Evolutionary conservation across 2,888 invertebrate species (phyloP).

Genomic region (Trichacis sp.): DNA sequence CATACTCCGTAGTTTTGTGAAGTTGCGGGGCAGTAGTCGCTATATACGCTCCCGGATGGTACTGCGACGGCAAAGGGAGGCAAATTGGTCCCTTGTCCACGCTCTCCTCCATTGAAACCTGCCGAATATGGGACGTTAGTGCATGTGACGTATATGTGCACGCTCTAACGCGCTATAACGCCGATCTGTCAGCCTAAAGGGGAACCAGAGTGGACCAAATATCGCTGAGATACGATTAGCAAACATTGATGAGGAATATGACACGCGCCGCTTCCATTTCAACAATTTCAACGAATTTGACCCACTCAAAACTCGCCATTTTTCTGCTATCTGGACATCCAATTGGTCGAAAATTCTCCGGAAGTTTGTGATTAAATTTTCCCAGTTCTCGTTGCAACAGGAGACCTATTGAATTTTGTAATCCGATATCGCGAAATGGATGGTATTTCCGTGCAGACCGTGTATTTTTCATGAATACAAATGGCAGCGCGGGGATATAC

Average conservation of each 20-base stretch:
- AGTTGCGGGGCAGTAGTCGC: slow-evolving; percentile 58
- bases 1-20: slow-evolving; percentile 61
- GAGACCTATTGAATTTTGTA: background rate
- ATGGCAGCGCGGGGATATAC: slow-evolving; percentile 6
- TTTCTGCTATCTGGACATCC: too few relatives aligned
- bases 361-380: too few relatives aligned
- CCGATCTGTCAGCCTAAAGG: slow-evolving; percentile 47
- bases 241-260: slow-evolving; percentile 31
- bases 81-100: slow-evolving; percentile 68
- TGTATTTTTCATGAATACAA: background rate
- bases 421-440: background rate
- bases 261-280: slow-evolving; percentile 10
- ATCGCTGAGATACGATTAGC: slow-evolving; percentile 40
- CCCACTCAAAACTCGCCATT: too few relatives aligned
- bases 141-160: slow-evolving; percentile 60
- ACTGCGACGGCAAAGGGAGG: slow-evolving; percentile 65
- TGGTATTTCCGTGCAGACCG: slow-evolving; percentile 6
- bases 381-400: too few relatives aligned
- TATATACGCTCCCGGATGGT: slow-evolving; percentile 61
- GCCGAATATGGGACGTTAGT: slow-evolving; percentile 57
- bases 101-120: slow-evolving; percentile 63
- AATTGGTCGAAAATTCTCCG: too few relatives aligned
- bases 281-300: background rate
- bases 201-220: slow-evolving; percentile 45
- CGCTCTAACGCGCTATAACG: slow-evolving; percentile 39